Evolutionary conservation across 2,888 invertebrate species (phyloP), one percentile per base, ranked within the genome.

Genomic region (Ochropleura leucogaster): DNA sequence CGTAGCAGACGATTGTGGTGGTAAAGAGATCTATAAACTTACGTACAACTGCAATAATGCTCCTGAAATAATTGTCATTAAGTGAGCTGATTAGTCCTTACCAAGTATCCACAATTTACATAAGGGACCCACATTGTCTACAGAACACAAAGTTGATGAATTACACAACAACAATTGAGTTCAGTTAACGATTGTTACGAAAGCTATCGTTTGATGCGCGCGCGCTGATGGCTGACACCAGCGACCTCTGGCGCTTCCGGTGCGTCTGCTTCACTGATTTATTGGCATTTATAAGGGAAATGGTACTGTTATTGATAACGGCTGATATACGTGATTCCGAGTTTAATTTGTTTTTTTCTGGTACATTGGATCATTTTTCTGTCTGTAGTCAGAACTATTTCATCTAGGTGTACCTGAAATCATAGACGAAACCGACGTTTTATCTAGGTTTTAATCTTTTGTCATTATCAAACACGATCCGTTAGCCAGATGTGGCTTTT

Each of bases 201-300:
- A 82, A 87, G 79, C 76, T 88, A 89, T 87, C 85, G 80, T 87
- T 84, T 87, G 83, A 80, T 80, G 85, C 89, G 90, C 88, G 85
- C 85, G 86, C 90, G 87, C 87, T 88, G 87, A 87, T 86, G 85
- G 79, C 86, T 91, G 92, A 92, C 91, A 90, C 85, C 42, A 60
- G 74, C 86, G 90, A 92, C 92, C 92, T 90, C 89, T 81, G 81
- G 72, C 80, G 87, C 86, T 91, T 91, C 91, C 92, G 91, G 90
- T 88, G 85, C 82, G 79, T 86, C 78, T 80, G 71, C 62, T 69
- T 49, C 74, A 65, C 69, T 86, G 90, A 92, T 91, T 91, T 91
- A 91, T 89, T 83, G 85, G 74, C 84, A 73, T 78, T 84, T 85
- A 79, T 85, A 77, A 84, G 79, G 87, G 85, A 84, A 85, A 88